These are phyloP conservation scores for Erebia aethiops DNA, from an alignment of 2,888 invertebrate genomes.

Conservation along the genomic window DNA sequence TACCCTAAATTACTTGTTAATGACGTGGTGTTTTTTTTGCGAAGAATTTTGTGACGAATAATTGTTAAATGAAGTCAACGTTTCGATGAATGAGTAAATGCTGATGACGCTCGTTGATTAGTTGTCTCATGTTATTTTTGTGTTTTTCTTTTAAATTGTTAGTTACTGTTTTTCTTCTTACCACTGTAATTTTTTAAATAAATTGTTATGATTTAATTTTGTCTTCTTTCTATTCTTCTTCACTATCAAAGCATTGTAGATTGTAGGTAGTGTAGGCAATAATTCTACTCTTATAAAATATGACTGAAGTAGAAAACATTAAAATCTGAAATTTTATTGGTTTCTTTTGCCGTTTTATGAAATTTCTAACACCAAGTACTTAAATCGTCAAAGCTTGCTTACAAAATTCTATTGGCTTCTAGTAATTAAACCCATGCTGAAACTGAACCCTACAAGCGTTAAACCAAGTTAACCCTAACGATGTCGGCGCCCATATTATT, in stretches of 20 bases:
- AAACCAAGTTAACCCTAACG: slow-evolving; percentile 13
- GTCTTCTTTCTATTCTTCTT: not conserved
- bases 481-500: slow-evolving; percentile 9
- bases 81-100: too few species aligned
- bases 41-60: too few species aligned
- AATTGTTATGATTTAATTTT: not conserved
- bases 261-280: too few species aligned
- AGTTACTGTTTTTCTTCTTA: not conserved
- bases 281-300: too few species aligned
- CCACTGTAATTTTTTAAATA: not conserved
- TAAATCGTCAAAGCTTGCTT: not conserved
- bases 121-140: too few species aligned
- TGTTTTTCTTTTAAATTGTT: not conserved
- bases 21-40: not conserved
- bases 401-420: not conserved
- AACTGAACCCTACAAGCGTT: slow-evolving; percentile 15
- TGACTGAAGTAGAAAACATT: too few species aligned
- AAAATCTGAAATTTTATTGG: too few species aligned
- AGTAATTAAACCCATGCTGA: not conserved
- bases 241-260: too few species aligned
- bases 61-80: too few species aligned
- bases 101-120: too few species aligned
- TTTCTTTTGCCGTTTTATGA: too few species aligned
- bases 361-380: too few species aligned
- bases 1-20: not conserved